A percentile compares a stretch with the other conserved stretches of the same genome.
phyloP scores from a whole-genome alignment of 1,140 invertebrate species.

The Venturia canescens region DNA sequence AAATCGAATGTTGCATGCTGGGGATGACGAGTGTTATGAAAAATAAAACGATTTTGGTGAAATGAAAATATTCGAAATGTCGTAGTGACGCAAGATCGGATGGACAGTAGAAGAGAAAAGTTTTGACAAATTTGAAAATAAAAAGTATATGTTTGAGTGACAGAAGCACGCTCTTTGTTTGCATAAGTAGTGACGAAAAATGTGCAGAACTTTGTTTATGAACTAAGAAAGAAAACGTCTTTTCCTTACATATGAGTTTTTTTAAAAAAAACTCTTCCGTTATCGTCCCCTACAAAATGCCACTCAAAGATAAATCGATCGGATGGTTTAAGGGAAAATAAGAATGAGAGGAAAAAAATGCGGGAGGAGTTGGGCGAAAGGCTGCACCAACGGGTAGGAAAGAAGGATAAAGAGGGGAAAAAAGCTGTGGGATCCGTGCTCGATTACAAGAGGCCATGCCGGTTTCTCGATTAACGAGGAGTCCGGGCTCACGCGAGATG shows the following conservation, averaged over 20 bases:
- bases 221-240: not conserved
- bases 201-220: not conserved
- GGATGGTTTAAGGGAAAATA: slow-evolving; percentile 4
- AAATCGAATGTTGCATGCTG: too few relatives aligned
- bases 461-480: slow-evolving; percentile 43
- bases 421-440: slow-evolving; percentile 38
- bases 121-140: too few relatives aligned
- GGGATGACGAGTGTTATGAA: too few relatives aligned
- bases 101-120: too few relatives aligned
- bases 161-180: not conserved
- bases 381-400: not conserved
- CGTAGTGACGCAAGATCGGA: too few relatives aligned
- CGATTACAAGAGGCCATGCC: slow-evolving; percentile 33
- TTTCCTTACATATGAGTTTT: not conserved
- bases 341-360: not conserved
- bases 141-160: too few relatives aligned
- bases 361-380: not conserved
- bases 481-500: slow-evolving; percentile 38
- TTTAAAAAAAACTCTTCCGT: slow-evolving; percentile 7
- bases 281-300: slow-evolving; percentile 32
- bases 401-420: slow-evolving; percentile 26
- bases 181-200: not conserved
- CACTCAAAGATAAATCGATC: slow-evolving; percentile 38
- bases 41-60: too few relatives aligned
- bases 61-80: too few relatives aligned